Evolutionary conservation across 2,113 vertebrate species (phyloP).

Genomic region (Hemichromis elongatus): DNA sequence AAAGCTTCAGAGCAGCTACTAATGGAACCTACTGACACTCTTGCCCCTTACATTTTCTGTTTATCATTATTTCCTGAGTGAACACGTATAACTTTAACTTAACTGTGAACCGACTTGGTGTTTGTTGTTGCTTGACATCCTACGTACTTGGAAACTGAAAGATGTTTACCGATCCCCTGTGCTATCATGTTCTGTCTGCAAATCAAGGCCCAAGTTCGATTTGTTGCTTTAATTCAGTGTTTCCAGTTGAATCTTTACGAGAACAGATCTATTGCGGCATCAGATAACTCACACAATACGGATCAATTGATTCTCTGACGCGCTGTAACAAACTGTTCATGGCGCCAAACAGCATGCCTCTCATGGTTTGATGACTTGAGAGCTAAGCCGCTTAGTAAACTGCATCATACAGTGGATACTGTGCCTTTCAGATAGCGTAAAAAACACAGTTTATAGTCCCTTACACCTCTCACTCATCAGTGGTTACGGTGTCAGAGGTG

Average conservation of each 20-base stretch:
- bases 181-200: neutral
- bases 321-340: slow-evolving; percentile 13
- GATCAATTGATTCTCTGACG: slow-evolving; percentile 42
- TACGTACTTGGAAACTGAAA: neutral
- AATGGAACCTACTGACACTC: neutral
- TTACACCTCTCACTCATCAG: slow-evolving; percentile 37
- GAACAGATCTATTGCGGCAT: slow-evolving; percentile 8
- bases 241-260: slow-evolving; percentile 23
- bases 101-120: neutral
- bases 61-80: neutral
- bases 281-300: slow-evolving; percentile 30
- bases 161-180: neutral
- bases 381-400: slow-evolving; percentile 50
- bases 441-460: slow-evolving; percentile 16
- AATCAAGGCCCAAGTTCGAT: neutral
- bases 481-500: slow-evolving; percentile 18
- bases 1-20: neutral
- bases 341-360: slow-evolving; percentile 7
- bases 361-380: slow-evolving; percentile 31
- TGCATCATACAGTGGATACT: neutral
- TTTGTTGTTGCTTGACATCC: neutral
- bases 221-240: slow-evolving; percentile 28
- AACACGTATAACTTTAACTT: neutral
- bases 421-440: slow-evolving; percentile 20
- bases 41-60: neutral